Percentiles rank a stretch among this genome's conserved stretches.
These are phyloP conservation scores for Dioctria rufipes DNA, from an alignment of 2,888 invertebrate species.

Conservation along the genomic window DNA sequence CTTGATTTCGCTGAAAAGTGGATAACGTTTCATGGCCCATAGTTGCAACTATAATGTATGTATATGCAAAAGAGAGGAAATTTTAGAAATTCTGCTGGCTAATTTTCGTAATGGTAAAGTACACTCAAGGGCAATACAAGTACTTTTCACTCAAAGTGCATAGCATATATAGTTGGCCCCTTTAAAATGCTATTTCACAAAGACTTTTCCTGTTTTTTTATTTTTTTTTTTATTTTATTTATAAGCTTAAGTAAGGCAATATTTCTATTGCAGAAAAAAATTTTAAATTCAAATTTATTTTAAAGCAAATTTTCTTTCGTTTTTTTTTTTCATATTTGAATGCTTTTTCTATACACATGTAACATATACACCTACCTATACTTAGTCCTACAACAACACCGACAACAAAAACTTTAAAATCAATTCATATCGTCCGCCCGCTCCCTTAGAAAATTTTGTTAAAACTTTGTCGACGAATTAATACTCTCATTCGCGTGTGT, in stretches of 20 bases:
- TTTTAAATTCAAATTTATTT: neutral
- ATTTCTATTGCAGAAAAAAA: neutral
- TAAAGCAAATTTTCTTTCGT: neutral
- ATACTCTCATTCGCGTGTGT: slow-evolving; percentile 8
- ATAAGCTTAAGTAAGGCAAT: neutral
- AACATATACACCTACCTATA: too few relatives aligned
- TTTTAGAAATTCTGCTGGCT: neutral
- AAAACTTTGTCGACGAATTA: slow-evolving; percentile 37
- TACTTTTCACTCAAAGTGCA: slow-evolving; percentile 21
- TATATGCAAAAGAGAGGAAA: neutral
- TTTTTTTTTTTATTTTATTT: neutral
- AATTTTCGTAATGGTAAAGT: neutral
- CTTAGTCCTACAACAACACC: neutral
- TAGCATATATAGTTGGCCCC: neutral
- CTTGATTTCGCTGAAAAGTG: slow-evolving; percentile 7
- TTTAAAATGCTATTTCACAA: neutral
- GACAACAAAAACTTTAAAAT: neutral
- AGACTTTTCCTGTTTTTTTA: neutral
- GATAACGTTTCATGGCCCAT: neutral
- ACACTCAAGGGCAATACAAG: neutral
- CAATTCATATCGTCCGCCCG: neutral
- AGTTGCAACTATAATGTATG: slow-evolving; percentile 4
- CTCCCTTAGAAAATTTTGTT: neutral
- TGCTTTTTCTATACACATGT: neutral
- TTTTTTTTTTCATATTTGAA: neutral